phyloP scores from a whole-genome alignment of 2,113 vertebrate species.

The Raja brachyura region DNA sequence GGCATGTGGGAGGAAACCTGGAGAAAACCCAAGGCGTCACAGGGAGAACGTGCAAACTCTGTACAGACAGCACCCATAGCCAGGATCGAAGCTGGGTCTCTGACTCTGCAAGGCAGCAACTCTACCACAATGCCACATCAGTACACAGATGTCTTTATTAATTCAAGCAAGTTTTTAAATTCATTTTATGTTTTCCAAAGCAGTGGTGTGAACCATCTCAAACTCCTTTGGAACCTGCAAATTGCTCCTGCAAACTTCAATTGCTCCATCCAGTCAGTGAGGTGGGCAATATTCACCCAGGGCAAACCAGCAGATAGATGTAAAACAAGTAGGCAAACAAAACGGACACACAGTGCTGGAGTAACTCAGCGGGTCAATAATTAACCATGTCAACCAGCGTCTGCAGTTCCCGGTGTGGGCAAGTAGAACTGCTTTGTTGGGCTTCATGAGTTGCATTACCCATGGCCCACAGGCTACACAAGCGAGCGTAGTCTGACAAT shows the following conservation, averaged over 20 bases:
- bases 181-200: neutral
- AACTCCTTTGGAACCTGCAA: neutral
- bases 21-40: too few species aligned
- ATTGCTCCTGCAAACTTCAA: neutral
- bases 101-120: too few species aligned
- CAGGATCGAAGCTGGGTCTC: too few species aligned
- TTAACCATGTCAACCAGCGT: too few species aligned
- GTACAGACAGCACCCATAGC: too few species aligned
- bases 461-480: neutral
- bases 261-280: neutral
- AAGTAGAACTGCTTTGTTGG: neutral
- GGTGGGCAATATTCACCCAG: neutral
- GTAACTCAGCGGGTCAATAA: too few species aligned
- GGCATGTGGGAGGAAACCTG: too few species aligned
- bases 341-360: too few species aligned
- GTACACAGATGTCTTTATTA: neutral
- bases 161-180: neutral
- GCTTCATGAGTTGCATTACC: neutral
- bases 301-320: neutral
- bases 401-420: too few species aligned
- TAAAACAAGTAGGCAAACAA: neutral
- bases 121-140: neutral
- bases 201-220: neutral
- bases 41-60: too few species aligned
- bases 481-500: too few species aligned